Percentiles rank a stretch among this genome's conserved stretches.
Evolutionary conservation across 2,888 invertebrate species (phyloP).

Genomic region (Deilephila elpenor): DNA sequence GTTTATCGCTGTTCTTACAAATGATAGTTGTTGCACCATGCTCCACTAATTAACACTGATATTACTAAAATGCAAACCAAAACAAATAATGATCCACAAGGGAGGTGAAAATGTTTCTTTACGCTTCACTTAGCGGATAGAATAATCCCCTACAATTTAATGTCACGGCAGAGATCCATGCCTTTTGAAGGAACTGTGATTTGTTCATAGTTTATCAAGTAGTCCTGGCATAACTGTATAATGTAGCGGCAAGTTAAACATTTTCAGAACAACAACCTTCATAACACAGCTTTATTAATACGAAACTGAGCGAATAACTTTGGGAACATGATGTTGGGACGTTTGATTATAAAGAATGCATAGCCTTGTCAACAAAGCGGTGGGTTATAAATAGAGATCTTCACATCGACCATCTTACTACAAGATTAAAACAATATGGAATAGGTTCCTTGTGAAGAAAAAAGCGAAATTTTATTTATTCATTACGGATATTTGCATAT

Average conservation of each 20-base stretch:
- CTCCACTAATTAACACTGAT: background rate
- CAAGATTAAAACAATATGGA: background rate
- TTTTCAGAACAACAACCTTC: background rate
- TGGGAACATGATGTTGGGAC: background rate
- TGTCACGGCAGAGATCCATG: too few relatives aligned
- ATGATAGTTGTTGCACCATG: background rate
- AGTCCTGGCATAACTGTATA: too few relatives aligned
- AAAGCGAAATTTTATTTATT: background rate
- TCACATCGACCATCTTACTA: background rate
- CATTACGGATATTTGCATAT: background rate
- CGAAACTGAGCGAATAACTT: background rate
- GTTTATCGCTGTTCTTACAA: background rate
- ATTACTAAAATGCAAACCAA: background rate
- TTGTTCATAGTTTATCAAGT: too few relatives aligned
- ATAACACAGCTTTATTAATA: background rate
- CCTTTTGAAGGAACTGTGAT: too few relatives aligned
- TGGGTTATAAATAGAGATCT: constrained; percentile 10
- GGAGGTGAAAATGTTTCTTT: too few relatives aligned
- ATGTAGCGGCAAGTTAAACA: background rate
- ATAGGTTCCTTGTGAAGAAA: background rate
- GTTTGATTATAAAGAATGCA: constrained; percentile 10
- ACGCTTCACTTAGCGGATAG: too few relatives aligned
- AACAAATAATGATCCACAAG: too few relatives aligned
- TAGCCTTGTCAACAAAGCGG: constrained; percentile 15
- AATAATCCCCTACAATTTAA: too few relatives aligned